These are phyloP conservation scores for Eleginops maclovinus DNA, from an alignment of 2,113 vertebrate genomes.

Conservation along the genomic window DNA sequence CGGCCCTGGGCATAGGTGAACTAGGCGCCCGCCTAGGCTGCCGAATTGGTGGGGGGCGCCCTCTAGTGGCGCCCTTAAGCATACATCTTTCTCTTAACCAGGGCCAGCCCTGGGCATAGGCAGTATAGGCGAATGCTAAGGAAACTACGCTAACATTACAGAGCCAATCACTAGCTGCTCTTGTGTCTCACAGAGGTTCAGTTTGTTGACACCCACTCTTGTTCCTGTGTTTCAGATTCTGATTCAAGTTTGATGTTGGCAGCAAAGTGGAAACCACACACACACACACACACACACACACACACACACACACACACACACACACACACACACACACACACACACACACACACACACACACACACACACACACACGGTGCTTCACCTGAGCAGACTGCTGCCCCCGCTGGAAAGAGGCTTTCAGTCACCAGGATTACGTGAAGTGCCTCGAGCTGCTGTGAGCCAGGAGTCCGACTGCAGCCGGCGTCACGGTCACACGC, in stretches of 20 bases:
- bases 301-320: neutral
- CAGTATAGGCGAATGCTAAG: too few relatives aligned
- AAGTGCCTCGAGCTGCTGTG: neutral
- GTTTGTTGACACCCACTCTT: slow-evolving; percentile 50
- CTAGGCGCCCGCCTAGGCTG: too few relatives aligned
- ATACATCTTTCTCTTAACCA: too few relatives aligned
- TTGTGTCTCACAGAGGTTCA: neutral
- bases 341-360: neutral
- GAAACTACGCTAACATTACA: too few relatives aligned
- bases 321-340: neutral
- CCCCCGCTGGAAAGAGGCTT: slow-evolving; percentile 21
- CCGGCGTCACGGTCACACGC: too few relatives aligned
- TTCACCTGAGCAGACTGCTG: neutral
- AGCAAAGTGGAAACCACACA: neutral
- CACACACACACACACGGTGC: neutral
- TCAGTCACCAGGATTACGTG: neutral
- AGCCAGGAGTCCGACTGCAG: too few relatives aligned
- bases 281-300: neutral
- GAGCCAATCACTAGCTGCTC: too few relatives aligned
- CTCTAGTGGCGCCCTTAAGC: too few relatives aligned
- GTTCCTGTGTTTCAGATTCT: slow-evolving; percentile 67
- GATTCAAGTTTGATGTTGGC: slow-evolving; percentile 68
- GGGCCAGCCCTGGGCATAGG: too few relatives aligned
- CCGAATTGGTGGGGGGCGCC: too few relatives aligned
- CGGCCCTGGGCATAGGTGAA: too few relatives aligned